Evolutionary conservation across 1,140 invertebrate species (phyloP).

Genomic region (Anastrepha obliqua): DNA sequence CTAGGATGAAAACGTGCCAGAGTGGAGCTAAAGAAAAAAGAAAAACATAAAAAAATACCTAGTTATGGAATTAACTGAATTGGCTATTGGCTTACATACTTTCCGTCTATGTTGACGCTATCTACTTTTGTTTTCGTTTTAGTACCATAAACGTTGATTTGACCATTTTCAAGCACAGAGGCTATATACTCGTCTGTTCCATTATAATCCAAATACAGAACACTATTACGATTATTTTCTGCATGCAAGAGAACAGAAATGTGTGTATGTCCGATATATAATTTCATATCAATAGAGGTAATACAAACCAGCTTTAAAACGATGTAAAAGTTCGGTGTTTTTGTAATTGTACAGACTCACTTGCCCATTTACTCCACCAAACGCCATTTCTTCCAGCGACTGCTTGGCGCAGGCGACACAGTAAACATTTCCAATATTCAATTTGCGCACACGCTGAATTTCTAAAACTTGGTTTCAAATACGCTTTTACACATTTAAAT

Average conservation of each 20-base stretch:
- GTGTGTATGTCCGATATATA: too few species aligned
- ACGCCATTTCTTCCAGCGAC: slow-evolving; percentile 65
- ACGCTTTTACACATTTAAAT: not conserved
- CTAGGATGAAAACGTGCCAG: slow-evolving; percentile 70
- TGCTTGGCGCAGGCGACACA: slow-evolving; percentile 68
- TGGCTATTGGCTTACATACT: slow-evolving; percentile 60
- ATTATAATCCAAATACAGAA: slow-evolving; percentile 70
- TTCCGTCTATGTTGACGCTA: slow-evolving; percentile 65
- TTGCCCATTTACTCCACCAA: slow-evolving; percentile 66
- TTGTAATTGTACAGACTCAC: slow-evolving; percentile 68
- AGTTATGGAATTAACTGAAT: not conserved
- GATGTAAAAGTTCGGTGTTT: slow-evolving; percentile 64
- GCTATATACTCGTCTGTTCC: slow-evolving; percentile 70
- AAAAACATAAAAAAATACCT: not conserved
- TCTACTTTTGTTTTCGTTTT: slow-evolving; percentile 69
- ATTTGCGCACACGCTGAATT: slow-evolving; percentile 69
- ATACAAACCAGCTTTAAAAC: slow-evolving; percentile 62
- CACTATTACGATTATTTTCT: slow-evolving; percentile 64
- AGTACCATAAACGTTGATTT: slow-evolving; percentile 68
- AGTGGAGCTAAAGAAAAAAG: slow-evolving; percentile 62
- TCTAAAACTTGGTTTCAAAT: slow-evolving; percentile 60
- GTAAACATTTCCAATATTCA: slow-evolving; percentile 69
- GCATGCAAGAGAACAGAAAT: not conserved
- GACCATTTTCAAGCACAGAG: slow-evolving; percentile 67
- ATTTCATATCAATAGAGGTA: too few species aligned